Percentiles rank a stretch among this genome's conserved stretches.
phyloP scores from a whole-genome alignment of 2,888 invertebrate genomes.

The Tachina grossa region DNA sequence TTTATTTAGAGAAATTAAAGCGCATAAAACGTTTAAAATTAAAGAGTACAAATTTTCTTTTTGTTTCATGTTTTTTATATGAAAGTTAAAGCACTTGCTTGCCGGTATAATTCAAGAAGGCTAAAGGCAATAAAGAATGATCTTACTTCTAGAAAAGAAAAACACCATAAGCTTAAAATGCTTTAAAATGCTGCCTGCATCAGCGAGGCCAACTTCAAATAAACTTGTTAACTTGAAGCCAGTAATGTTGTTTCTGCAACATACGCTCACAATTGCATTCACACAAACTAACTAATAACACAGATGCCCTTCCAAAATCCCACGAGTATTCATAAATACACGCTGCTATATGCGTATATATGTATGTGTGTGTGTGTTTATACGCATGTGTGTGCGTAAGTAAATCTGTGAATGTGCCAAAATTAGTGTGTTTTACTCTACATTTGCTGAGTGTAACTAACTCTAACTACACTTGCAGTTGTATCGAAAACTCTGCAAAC shows the following conservation, averaged over 20 bases:
- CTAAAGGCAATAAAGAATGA: too few species aligned
- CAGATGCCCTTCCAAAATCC: neutral
- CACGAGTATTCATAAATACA: neutral
- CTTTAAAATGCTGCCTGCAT: slow-evolving; percentile 18
- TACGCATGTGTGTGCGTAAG: neutral
- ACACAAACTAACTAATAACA: neutral
- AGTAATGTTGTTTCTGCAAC: neutral
- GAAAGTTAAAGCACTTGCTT: too few species aligned
- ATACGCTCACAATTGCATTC: neutral
- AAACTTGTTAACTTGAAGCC: neutral
- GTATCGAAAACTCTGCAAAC: neutral
- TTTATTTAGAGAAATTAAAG: neutral
- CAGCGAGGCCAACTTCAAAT: neutral
- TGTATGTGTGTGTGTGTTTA: neutral
- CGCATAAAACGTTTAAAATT: neutral
- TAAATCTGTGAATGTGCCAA: slow-evolving; percentile 22
- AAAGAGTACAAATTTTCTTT: too few species aligned
- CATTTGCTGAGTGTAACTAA: neutral
- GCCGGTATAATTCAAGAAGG: too few species aligned
- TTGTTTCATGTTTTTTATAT: too few species aligned
- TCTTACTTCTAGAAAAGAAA: too few species aligned
- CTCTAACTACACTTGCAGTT: neutral
- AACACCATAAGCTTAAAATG: neutral
- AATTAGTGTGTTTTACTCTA: slow-evolving; percentile 40
- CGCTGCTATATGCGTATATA: neutral